Conservation (phyloP, 2,113 vertebrate species). For the Dicaeum eximium region DNA sequence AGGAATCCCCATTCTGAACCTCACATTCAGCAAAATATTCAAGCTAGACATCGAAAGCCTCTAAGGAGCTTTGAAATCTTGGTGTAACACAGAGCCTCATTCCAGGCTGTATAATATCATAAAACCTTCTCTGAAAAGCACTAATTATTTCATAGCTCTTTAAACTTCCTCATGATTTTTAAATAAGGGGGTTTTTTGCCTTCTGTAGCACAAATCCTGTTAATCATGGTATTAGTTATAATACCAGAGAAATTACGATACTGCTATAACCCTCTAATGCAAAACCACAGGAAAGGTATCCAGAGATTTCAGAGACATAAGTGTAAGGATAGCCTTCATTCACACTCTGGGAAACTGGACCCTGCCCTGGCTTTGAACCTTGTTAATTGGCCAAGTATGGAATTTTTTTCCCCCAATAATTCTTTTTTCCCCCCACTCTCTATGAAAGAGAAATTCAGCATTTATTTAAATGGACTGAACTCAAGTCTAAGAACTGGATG, state of each 20-base stretch:
- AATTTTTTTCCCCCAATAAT: not conserved
- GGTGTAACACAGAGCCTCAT: slow-evolving; percentile 5
- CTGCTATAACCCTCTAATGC: not conserved
- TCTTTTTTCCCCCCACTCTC: accelerated
- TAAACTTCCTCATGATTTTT: slow-evolving; percentile 60
- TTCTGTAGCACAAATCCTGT: slow-evolving; percentile 39
- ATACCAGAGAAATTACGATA: slow-evolving; percentile 1
- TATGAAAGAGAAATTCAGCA: not conserved
- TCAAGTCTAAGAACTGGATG: not conserved
- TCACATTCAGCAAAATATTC: not conserved
- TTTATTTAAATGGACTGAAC: not conserved
- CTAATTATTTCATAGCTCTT: slow-evolving; percentile 56
- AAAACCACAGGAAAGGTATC: slow-evolving; percentile 29
- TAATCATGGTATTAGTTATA: slow-evolving; percentile 49
- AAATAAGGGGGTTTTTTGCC: not conserved
- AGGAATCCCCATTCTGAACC: not conserved
- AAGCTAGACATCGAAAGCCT: not conserved
- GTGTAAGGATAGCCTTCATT: slow-evolving; percentile 19
- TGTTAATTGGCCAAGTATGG: not conserved
- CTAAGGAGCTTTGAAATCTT: slow-evolving; percentile 50
- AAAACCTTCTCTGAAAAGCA: slow-evolving; percentile 46
- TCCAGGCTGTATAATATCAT: slow-evolving; percentile 37
- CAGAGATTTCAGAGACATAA: not conserved
- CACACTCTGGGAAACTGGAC: not conserved
- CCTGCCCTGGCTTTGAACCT: slow-evolving; percentile 13